Percentiles rank a stretch among this genome's conserved stretches.
Evolutionary conservation across 2,797 vertebrate species (phyloP).

Genomic region (Ispidina picta): DNA sequence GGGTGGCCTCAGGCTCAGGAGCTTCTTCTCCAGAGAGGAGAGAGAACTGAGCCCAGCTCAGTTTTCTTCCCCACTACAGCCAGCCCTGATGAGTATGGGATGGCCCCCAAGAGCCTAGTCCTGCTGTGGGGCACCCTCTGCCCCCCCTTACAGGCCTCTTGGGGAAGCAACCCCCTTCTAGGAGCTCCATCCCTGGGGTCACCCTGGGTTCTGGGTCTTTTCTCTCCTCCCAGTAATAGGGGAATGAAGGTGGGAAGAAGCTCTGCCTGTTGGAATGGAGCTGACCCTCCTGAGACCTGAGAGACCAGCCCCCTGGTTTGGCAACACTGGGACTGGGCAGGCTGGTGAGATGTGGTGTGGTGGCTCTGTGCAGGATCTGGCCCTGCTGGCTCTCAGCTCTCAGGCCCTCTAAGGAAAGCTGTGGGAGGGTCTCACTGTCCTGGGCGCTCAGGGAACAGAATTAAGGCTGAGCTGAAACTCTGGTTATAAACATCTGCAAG

Average conservation of each 20-base stretch:
- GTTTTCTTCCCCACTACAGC: not conserved
- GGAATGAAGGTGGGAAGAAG: not conserved
- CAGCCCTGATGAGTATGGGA: fast-evolving
- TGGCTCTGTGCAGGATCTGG: too few species aligned
- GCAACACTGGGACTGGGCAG: fast-evolving
- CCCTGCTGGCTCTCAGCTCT: not conserved
- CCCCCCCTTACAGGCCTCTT: not conserved
- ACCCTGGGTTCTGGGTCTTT: not conserved
- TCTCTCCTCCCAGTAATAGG: not conserved
- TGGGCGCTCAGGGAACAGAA: fast-evolving
- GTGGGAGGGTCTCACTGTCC: fast-evolving
- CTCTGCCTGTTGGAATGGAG: not conserved
- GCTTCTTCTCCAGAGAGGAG: not conserved
- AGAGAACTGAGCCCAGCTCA: not conserved
- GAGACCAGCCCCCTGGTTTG: not conserved
- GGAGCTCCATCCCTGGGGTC: not conserved
- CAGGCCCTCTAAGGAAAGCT: not conserved
- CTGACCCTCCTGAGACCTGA: not conserved
- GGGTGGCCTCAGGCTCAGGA: not conserved
- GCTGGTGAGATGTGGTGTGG: not conserved
- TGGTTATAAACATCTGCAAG: not conserved
- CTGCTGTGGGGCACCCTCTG: not conserved
- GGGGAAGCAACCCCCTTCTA: not conserved
- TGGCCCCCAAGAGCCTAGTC: fast-evolving
- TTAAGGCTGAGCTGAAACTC: not conserved